Base-by-base conservation (phyloP, 1,140 invertebrate species). In the Spodoptera litura region DNA sequence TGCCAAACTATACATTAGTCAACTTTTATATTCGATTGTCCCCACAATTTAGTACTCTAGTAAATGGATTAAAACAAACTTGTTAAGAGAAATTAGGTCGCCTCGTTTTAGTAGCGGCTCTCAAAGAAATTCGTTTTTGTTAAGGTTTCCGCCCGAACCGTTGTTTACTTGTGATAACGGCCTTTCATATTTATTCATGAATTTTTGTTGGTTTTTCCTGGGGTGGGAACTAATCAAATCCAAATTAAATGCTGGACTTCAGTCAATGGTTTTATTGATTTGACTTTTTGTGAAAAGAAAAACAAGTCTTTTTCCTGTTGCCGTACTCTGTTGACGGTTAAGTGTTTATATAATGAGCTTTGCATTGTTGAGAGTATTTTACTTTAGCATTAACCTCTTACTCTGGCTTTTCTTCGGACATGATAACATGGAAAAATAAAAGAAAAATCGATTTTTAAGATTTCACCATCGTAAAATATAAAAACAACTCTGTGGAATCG, bases 1-100 rank as follows among this genome's bases (percentile, higher is more conserved):
- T 52, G 52, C 31, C 61, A 53, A 58, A 68, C 55, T 35, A 51
- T 38, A 72, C 68, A 53, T 78, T 59, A 51, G 59, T 44, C 70
- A 56, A 31, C 53, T 74, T 85, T 84, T 79, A 81, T 79, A 83
- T 87, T 81, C 78, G 81, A 86, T 86, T 85, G 85, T 87, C 84
- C 81, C 81, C 80, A 80, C 85, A 88, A 86, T 89, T 87, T 81
- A 82, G 71, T 79, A 81, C 79, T 84, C 80, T 73, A 77, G 78
- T 85, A 87, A 87, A 87, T 88, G 85, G 85, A 89, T 88, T 89
- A 88, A 74, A 85, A 84, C 85, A 27, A 87, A 85, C 86, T 87
- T 88, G 82, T 87, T 85, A 84, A 84, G 78, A 85, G 81, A 89
- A 89, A 86, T 86, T 87, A 85, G 87, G 82, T 58, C 85, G 78